Percentiles rank a stretch among this genome's conserved stretches.
Evolutionary conservation across 2,113 vertebrate species (phyloP).

Genomic region (Struthio camelus): DNA sequence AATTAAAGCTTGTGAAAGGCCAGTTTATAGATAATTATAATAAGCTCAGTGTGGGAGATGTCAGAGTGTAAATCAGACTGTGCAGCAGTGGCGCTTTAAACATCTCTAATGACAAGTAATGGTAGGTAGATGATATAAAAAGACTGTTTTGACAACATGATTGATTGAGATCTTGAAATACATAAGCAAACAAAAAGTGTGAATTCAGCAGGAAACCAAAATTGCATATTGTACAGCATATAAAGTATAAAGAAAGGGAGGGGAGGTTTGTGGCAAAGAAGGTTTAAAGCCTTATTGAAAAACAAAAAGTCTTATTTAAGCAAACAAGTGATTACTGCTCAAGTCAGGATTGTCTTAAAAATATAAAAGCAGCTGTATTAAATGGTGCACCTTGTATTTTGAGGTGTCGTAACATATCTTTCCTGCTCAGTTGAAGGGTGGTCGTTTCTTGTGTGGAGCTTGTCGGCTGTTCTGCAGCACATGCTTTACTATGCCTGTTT

Average conservation of each 20-base stretch:
- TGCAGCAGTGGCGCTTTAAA: conserved; percentile 54
- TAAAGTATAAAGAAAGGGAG: not conserved
- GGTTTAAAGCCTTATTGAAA: not conserved
- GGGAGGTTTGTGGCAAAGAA: not conserved
- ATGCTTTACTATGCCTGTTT: not conserved
- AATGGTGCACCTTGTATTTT: not conserved
- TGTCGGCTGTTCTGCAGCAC: not conserved
- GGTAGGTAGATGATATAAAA: conserved; percentile 62
- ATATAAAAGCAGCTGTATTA: no score
- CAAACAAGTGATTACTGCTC: not conserved
- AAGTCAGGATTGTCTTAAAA: not conserved
- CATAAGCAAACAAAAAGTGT: conserved; percentile 54
- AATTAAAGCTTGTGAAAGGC: conserved; percentile 64
- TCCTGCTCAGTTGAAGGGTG: fast-evolving
- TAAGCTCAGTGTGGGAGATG: conserved; percentile 60
- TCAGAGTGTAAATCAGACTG: conserved; percentile 46
- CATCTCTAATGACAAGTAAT: conserved; percentile 43
- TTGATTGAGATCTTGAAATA: conserved; percentile 58
- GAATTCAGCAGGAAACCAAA: conserved; percentile 39
- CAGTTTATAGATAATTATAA: conserved; percentile 53
- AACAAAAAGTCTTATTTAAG: not conserved
- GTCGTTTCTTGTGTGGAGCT: not conserved
- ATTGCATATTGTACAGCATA: not conserved
- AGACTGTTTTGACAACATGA: conserved; percentile 66
- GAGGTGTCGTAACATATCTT: not conserved